Evolutionary conservation across 2,888 invertebrate species (phyloP).

Genomic region (Cephus pygmeus): DNA sequence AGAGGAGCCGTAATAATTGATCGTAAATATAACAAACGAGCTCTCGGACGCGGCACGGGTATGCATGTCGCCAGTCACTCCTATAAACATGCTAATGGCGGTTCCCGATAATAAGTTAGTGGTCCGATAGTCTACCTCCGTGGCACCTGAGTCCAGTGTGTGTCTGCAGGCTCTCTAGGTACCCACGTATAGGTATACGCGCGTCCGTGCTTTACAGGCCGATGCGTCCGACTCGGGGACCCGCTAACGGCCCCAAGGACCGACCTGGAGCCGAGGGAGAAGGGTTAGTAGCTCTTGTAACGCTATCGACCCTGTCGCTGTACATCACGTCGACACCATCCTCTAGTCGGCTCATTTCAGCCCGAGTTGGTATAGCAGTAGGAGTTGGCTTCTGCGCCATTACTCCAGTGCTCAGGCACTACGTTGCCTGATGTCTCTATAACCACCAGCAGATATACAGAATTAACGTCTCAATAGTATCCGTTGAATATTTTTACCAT

Average conservation of each 20-base stretch:
- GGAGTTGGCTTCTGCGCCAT: constrained; percentile 60
- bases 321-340: constrained; percentile 66
- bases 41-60: constrained; percentile 26
- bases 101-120: constrained; percentile 55
- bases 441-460: background rate
- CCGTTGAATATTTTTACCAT: background rate
- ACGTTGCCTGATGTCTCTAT: background rate
- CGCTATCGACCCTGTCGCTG: constrained; percentile 66
- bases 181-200: background rate
- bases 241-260: constrained; percentile 1
- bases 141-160: constrained; percentile 14
- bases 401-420: constrained; percentile 38
- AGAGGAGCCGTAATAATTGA: constrained; percentile 42
- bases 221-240: constrained; percentile 38
- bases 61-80: constrained; percentile 47
- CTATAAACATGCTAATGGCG: constrained; percentile 59
- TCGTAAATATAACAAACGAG: constrained; percentile 45
- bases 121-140: constrained; percentile 35
- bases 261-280: constrained; percentile 30
- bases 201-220: constrained; percentile 42
- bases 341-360: constrained; percentile 60
- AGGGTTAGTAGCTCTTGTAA: constrained; percentile 66
- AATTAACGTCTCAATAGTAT: background rate
- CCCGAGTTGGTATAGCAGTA: constrained; percentile 40
- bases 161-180: background rate